phyloP scores from a whole-genome alignment of 2,797 vertebrate genomes.

The Acropternis orthonyx region DNA sequence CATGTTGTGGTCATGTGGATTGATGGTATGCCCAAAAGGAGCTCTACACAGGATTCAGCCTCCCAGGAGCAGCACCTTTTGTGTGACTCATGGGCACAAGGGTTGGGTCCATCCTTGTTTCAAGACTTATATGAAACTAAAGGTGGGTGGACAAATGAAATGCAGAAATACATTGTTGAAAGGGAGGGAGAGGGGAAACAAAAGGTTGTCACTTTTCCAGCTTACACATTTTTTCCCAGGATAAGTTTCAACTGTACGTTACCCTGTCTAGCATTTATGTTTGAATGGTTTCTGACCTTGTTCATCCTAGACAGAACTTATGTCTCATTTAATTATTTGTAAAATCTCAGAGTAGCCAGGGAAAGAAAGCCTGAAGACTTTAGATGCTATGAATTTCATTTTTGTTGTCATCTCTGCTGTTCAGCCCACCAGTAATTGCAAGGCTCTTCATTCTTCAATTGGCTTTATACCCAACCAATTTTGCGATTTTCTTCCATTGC shows the following conservation, averaged over 20 bases:
- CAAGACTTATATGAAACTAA: background rate
- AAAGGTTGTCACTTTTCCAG: background rate
- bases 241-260: conserved; percentile 2
- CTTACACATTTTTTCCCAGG: conserved; percentile 24
- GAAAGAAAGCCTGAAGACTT: background rate
- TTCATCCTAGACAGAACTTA: conserved; percentile 23
- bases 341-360: background rate
- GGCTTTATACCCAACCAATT: background rate
- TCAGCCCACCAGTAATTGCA: background rate
- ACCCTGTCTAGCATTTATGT: conserved; percentile 1
- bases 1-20: background rate
- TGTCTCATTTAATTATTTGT: conserved; percentile 46
- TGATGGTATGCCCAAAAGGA: background rate
- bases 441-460: background rate
- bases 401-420: conserved; percentile 6
- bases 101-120: background rate
- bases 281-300: conserved; percentile 32
- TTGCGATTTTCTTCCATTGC: background rate
- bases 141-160: background rate
- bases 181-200: background rate
- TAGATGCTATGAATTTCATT: conserved; percentile 24
- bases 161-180: background rate
- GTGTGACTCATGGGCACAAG: background rate
- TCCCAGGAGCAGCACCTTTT: background rate
- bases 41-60: background rate